These are phyloP conservation scores for Bagarius yarrelli DNA, from an alignment of 2,113 vertebrate species.

Conservation along the genomic window DNA sequence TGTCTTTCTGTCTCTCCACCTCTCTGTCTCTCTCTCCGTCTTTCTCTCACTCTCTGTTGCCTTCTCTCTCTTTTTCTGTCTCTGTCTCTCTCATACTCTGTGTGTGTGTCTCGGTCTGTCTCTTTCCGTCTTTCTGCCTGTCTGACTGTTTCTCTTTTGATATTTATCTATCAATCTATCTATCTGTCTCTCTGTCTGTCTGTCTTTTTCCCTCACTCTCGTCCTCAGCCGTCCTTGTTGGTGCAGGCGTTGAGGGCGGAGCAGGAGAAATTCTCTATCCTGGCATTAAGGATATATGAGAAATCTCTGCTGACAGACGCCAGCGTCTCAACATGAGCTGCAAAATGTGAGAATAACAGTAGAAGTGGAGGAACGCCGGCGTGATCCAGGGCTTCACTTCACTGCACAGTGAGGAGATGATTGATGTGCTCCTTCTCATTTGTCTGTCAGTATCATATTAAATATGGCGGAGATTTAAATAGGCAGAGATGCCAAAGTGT, in stretches of 20 bases:
- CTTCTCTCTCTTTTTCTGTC: too few species aligned
- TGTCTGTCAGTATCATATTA: slow-evolving; percentile 36
- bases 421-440: slow-evolving; percentile 38
- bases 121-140: too few species aligned
- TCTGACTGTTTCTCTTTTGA: too few species aligned
- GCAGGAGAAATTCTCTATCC: slow-evolving; percentile 9
- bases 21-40: too few species aligned
- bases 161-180: too few species aligned
- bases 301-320: slow-evolving; percentile 13
- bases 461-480: slow-evolving; percentile 29
- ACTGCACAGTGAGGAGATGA: slow-evolving; percentile 27
- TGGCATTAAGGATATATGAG: slow-evolving; percentile 1
- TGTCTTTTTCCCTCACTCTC: background rate
- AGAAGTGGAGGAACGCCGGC: slow-evolving; percentile 10
- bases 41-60: too few species aligned
- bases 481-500: background rate
- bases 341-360: slow-evolving; percentile 8
- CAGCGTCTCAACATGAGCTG: background rate
- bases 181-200: too few species aligned
- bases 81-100: too few species aligned
- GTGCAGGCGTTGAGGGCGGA: too few species aligned
- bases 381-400: background rate
- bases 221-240: slow-evolving; percentile 16
- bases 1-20: too few species aligned
- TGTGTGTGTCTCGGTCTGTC: too few species aligned